A percentile compares a stretch with the other conserved stretches of the same genome.
Evolutionary conservation across 2,888 invertebrate species (phyloP).

Genomic region (Drosophila seclusa): DNA sequence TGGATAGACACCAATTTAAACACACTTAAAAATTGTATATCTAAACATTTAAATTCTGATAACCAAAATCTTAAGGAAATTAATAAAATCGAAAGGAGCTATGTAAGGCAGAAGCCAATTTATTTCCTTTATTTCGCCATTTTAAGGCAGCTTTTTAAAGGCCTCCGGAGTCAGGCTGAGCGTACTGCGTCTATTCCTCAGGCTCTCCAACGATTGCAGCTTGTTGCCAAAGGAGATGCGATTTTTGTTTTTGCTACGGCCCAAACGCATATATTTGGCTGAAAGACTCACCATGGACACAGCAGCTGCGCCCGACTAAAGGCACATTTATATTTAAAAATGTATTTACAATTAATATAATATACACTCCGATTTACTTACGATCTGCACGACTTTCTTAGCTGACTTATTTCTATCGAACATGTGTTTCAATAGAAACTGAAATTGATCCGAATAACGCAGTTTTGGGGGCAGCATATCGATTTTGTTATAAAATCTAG

Average conservation of each 20-base stretch:
- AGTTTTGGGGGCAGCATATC: constrained; percentile 20
- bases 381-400: constrained; percentile 1
- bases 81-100: background rate
- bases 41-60: background rate
- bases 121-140: background rate
- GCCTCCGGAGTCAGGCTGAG: constrained; percentile 50
- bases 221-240: constrained; percentile 25
- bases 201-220: constrained; percentile 32
- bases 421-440: constrained; percentile 51
- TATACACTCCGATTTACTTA: constrained; percentile 21
- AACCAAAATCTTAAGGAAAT: background rate
- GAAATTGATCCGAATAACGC: constrained; percentile 42
- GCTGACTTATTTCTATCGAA: constrained; percentile 29
- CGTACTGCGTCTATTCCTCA: constrained; percentile 35
- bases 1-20: no score
- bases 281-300: constrained; percentile 16
- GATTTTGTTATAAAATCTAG: constrained; percentile 19
- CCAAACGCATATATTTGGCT: constrained; percentile 33
- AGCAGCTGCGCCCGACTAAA: background rate
- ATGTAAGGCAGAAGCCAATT: background rate
- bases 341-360: background rate
- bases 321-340: background rate
- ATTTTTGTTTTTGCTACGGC: constrained; percentile 14
- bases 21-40: no score
- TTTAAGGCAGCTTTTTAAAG: constrained; percentile 31